phyloP scores from a whole-genome alignment of 2,888 invertebrate species.

The Drosophila antonietae region DNA sequence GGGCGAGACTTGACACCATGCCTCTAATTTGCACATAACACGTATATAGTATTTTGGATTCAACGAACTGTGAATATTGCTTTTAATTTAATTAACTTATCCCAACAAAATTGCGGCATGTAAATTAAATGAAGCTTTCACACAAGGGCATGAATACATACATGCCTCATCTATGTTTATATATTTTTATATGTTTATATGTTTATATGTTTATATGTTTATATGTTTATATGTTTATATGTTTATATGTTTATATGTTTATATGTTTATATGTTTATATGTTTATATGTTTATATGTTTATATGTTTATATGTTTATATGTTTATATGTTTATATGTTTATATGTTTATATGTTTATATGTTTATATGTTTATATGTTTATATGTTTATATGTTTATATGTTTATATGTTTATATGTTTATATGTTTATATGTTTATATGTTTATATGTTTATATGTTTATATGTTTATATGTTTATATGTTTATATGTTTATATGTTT shows the following conservation, averaged over 20 bases:
- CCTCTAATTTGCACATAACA: conserved; percentile 47
- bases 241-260: background rate
- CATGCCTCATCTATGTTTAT: background rate
- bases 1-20: background rate
- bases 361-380: background rate
- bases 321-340: background rate
- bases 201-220: background rate
- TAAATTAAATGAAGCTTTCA: conserved; percentile 56
- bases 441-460: no score
- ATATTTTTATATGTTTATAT: background rate
- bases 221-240: background rate
- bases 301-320: background rate
- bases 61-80: conserved; percentile 74
- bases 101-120: conserved; percentile 48
- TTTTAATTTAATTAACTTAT: conserved; percentile 72
- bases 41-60: conserved; percentile 62
- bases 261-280: background rate
- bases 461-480: background rate
- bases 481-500: background rate
- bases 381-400: background rate
- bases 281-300: background rate
- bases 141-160: conserved; percentile 1
- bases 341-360: background rate
- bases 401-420: no score
- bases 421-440: no score